These are phyloP conservation scores for Drosophila santomea DNA, from an alignment of 1,140 invertebrate species.

Conservation along the genomic window DNA sequence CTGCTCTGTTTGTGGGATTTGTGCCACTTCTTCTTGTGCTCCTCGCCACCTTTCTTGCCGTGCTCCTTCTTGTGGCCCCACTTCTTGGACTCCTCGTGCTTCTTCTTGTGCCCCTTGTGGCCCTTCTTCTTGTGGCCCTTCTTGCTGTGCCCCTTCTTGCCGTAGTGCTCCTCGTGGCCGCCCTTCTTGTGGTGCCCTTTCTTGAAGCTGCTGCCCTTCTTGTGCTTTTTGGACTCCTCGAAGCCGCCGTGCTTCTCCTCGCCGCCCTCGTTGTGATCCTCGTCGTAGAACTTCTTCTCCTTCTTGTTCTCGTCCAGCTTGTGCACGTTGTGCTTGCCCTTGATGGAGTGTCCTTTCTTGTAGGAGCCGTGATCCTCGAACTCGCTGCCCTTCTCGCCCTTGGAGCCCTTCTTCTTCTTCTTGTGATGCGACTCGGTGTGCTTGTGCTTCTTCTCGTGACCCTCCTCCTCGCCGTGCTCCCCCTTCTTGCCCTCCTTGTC, in stretches of 20 bases:
- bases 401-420: constrained; percentile 90
- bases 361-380: constrained; percentile 87
- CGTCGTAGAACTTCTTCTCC: constrained; percentile 93
- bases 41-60: constrained; percentile 89
- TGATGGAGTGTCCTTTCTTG: constrained; percentile 92
- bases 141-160: constrained; percentile 90
- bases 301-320: constrained; percentile 92
- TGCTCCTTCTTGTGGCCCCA: constrained; percentile 88
- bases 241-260: constrained; percentile 89
- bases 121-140: constrained; percentile 89
- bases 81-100: constrained; percentile 88
- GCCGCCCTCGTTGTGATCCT: constrained; percentile 91
- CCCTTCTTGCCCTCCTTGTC: constrained; percentile 89
- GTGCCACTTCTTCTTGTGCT: constrained; percentile 88
- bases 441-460: constrained; percentile 91
- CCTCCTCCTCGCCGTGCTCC: constrained; percentile 90
- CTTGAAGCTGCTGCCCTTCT: constrained; percentile 90
- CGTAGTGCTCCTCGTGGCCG: constrained; percentile 89
- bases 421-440: constrained; percentile 90
- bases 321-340: constrained; percentile 91
- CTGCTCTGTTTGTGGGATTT: constrained; percentile 76
- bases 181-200: constrained; percentile 89
- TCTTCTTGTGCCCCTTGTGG: constrained; percentile 89
- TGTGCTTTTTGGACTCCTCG: constrained; percentile 89
- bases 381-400: constrained; percentile 89